These are phyloP conservation scores for Cyprinodon tularosa DNA, from an alignment of 2,113 vertebrate genomes.

Conservation along the genomic window DNA sequence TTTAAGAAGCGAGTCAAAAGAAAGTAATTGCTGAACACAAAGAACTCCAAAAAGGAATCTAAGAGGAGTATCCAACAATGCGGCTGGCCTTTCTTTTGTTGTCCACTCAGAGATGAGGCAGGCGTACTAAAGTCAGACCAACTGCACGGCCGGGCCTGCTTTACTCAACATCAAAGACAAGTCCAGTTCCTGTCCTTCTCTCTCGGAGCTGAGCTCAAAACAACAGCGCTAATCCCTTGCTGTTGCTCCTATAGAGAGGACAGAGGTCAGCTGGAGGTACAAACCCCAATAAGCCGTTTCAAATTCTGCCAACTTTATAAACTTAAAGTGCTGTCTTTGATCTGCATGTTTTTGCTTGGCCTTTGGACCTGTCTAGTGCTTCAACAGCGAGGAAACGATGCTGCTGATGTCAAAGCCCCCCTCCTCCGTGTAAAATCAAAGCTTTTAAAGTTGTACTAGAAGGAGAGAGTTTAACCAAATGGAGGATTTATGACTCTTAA, in stretches of 20 bases:
- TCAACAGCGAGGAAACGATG: constrained; percentile 25
- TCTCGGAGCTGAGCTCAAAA: constrained; percentile 47
- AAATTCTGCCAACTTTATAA: constrained; percentile 37
- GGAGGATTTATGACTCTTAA: constrained; percentile 36
- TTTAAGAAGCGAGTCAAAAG: constrained; percentile 16
- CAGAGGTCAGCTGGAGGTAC: constrained; percentile 63
- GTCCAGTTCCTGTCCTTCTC: constrained; percentile 58
- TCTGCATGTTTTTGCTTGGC: constrained; percentile 22
- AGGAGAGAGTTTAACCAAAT: constrained; percentile 4
- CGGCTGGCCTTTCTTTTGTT: constrained; percentile 63
- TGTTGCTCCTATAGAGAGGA: constrained; percentile 30
- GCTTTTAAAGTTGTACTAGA: constrained; percentile 11
- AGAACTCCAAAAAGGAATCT: constrained; percentile 39
- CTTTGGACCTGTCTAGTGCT: constrained; percentile 36
- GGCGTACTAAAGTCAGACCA: constrained; percentile 72
- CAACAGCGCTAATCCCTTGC: constrained; percentile 67
- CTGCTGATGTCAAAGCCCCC: constrained; percentile 20
- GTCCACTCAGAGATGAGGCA: constrained; percentile 55
- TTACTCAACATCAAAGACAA: constrained; percentile 71
- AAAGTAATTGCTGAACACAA: constrained; percentile 35
- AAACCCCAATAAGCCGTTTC: constrained; percentile 44
- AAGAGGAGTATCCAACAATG: constrained; percentile 46
- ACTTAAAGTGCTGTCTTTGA: constrained; percentile 51
- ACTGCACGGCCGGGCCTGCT: constrained; percentile 25
- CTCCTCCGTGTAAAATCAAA: constrained; percentile 26